A percentile compares a stretch with the other conserved stretches of the same genome.
phyloP scores from a whole-genome alignment of 2,888 invertebrate species.

The Cabera pusaria region DNA sequence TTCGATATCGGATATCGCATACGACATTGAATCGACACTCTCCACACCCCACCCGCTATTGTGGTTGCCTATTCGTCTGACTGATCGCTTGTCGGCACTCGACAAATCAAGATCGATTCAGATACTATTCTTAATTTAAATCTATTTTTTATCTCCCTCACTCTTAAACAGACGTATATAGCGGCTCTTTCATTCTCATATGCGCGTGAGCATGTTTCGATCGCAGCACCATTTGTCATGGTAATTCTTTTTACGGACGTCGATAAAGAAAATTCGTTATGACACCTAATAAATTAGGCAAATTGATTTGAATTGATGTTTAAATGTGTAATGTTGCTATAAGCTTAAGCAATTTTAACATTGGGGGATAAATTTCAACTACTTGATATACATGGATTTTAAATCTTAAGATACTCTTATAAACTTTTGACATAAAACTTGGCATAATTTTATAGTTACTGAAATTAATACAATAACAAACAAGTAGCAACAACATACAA shows the following conservation, averaged over 20 bases:
- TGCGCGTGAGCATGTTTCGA: constrained; percentile 47
- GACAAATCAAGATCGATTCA: constrained; percentile 76
- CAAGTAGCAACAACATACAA: no score
- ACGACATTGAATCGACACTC: constrained; percentile 53
- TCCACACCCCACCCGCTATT: constrained; percentile 64
- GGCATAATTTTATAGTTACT: no score
- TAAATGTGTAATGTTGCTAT: no score
- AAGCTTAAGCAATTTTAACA: no score
- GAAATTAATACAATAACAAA: no score
- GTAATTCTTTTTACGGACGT: constrained; percentile 57
- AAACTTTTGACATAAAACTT: no score
- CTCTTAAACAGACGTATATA: constrained; percentile 18
- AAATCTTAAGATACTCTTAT: no score
- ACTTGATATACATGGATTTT: no score
- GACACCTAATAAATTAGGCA: constrained; percentile 64
- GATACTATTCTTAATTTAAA: constrained; percentile 71
- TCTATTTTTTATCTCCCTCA: constrained; percentile 43
- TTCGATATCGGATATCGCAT: constrained; percentile 57
- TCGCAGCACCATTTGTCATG: constrained; percentile 67
- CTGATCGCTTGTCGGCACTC: constrained; percentile 74
- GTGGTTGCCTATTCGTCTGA: constrained; percentile 52
- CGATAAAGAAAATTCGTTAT: constrained; percentile 64
- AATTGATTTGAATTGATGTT: constrained; percentile 44
- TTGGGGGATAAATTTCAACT: no score
- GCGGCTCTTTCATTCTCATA: constrained; percentile 35